Evolutionary conservation across 2,888 invertebrate genomes (phyloP).

Genomic region (Baronia brevicornis): DNA sequence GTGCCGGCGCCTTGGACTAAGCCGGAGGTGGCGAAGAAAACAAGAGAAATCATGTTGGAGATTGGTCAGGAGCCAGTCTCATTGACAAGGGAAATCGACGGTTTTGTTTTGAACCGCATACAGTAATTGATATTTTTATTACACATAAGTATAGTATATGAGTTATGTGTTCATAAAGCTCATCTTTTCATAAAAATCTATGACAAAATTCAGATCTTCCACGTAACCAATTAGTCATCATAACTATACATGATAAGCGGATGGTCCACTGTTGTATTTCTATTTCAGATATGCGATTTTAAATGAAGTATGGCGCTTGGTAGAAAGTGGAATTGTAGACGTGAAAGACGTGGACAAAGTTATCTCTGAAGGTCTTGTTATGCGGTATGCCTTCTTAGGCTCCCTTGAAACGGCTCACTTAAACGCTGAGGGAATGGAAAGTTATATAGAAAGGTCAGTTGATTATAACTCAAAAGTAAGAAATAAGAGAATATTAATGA

Average conservation of each 20-base stretch:
- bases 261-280: no score
- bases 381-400: slow-evolving; percentile 96
- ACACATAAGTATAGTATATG: neutral
- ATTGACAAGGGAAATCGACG: slow-evolving; percentile 89
- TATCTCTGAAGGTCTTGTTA: slow-evolving; percentile 95
- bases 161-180: neutral
- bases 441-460: slow-evolving; percentile 74
- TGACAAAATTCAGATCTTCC: no score
- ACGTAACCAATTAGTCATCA: no score
- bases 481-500: no score
- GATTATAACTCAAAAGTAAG: neutral
- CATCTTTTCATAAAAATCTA: no score
- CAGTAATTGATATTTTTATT: slow-evolving; percentile 76
- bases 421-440: slow-evolving; percentile 90
- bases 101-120: slow-evolving; percentile 94
- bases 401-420: slow-evolving; percentile 95
- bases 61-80: slow-evolving; percentile 95
- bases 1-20: slow-evolving; percentile 97
- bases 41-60: slow-evolving; percentile 85
- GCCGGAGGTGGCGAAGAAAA: slow-evolving; percentile 81
- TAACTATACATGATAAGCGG: no score
- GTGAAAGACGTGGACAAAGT: slow-evolving; percentile 94
- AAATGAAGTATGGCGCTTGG: slow-evolving; percentile 93
- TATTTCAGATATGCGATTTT: slow-evolving; percentile 87
- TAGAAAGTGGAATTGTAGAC: slow-evolving; percentile 87